Evolutionary conservation across 2,113 vertebrate species (phyloP).

Genomic region (Danionella cerebrum): DNA sequence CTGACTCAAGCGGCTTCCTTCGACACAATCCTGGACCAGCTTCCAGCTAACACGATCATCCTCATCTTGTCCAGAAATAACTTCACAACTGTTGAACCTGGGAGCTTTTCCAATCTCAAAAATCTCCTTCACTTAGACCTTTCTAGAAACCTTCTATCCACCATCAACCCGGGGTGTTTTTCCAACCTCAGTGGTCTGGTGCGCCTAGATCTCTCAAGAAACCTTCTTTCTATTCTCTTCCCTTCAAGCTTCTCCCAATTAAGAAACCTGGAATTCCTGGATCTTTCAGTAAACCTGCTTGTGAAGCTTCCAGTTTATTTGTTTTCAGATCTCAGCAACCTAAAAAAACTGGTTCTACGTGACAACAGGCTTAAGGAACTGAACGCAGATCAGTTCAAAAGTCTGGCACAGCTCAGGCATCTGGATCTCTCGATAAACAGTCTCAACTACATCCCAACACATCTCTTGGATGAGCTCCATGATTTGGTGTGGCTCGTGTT

Average conservation of each 20-base stretch:
- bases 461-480: constrained; percentile 74
- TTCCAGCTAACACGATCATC: constrained; percentile 66
- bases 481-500: constrained; percentile 79
- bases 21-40: constrained; percentile 57
- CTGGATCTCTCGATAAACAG: constrained; percentile 85
- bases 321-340: constrained; percentile 63
- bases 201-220: constrained; percentile 65
- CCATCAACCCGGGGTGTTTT: constrained; percentile 50
- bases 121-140: constrained; percentile 56
- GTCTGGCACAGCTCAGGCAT: constrained; percentile 63
- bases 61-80: constrained; percentile 76
- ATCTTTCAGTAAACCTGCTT: constrained; percentile 86
- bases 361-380: constrained; percentile 74
- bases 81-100: constrained; percentile 44
- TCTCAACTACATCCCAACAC: constrained; percentile 70
- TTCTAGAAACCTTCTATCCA: constrained; percentile 74
- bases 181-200: constrained; percentile 51
- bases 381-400: constrained; percentile 75
- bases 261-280: constrained; percentile 72
- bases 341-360: constrained; percentile 62
- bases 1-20: constrained; percentile 72
- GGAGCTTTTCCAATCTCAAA: constrained; percentile 45
- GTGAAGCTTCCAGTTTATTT: constrained; percentile 61
- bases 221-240: constrained; percentile 64
- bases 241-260: constrained; percentile 72